Evolutionary conservation across 2,113 vertebrate species (phyloP), one percentile per base, ranked within the genome.

Genomic region (Cheilinus undulatus): DNA sequence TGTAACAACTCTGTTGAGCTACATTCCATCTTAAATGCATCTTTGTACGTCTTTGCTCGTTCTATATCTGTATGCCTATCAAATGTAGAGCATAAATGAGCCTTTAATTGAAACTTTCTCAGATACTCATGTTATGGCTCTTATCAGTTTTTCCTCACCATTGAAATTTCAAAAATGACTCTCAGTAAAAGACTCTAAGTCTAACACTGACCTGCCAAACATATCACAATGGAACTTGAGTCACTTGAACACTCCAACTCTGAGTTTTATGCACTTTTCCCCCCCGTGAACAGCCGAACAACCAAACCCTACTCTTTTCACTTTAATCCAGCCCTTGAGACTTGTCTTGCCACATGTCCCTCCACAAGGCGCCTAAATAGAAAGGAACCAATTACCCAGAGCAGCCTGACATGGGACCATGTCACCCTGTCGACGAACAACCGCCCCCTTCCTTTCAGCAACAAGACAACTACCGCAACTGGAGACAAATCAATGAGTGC

Each of bases 301-400:
- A 57, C 69, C 26, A 54, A 63, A 73, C 65, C 34, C 66, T 34
- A 15, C 53, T 42, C 23, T 19, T 57, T 60, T 57, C 30, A 48
- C 69, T 72, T 68, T 61, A 69, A 86, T 75, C 46, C 64, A 75
- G 9, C 63, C 43, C 65, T 42, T 54, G 49, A 78, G 69, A 53
- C 43, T 32, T 61, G 28, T 74, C 80, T 49, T 81, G 58, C 53
- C 20, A 60, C 42, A 75, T 63, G 42, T 80, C 45, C 56, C 59
- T 68, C 60, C 30, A 28, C 27, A 20, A 64, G 38, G 40, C 17
- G 66, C 66, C 64, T 36, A 73, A 84, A 84, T 65, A 78, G 78
- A 75, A 80, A 80, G 5, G 14, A 67, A 66, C 69, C 76, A 86
- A 88, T 87, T 84, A 86, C 83, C 63, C 67, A 60, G 69, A 82